Evolutionary conservation across 2,888 invertebrate genomes (phyloP).

Genomic region (Dichetophora obliterata): DNA sequence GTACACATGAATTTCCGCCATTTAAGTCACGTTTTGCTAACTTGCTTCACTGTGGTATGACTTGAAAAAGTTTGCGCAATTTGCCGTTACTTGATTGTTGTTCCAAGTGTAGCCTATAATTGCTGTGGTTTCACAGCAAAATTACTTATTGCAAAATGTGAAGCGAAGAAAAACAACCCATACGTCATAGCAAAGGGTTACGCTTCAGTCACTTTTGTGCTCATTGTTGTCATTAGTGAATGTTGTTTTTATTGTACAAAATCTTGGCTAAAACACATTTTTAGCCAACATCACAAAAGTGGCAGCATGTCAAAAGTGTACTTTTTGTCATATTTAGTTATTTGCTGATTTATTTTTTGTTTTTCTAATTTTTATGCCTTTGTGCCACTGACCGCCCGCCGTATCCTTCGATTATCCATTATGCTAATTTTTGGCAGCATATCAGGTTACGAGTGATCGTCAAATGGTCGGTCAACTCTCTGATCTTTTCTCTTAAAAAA

Average conservation of each 20-base stretch:
- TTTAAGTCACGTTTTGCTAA: not conserved
- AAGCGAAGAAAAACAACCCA: not conserved
- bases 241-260: constrained; percentile 3
- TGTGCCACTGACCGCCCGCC: constrained; percentile 17
- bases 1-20: not conserved
- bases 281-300: too few relatives aligned
- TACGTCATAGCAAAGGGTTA: constrained; percentile 9
- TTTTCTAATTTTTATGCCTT: not conserved
- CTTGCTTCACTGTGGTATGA: not conserved
- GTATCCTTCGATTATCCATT: constrained; percentile 22
- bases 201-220: constrained; percentile 22
- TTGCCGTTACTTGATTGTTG: not conserved
- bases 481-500: constrained; percentile 4
- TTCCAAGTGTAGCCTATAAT: constrained; percentile 20
- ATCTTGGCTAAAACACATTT: not conserved
- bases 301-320: too few relatives aligned
- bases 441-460: constrained; percentile 19
- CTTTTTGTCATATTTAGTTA: not conserved
- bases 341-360: not conserved
- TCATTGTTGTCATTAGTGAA: not conserved
- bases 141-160: constrained; percentile 3
- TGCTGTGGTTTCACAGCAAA: constrained; percentile 27
- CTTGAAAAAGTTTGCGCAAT: constrained; percentile 1
- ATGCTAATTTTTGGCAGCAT: constrained; percentile 15
- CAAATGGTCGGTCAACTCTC: constrained; percentile 21